Percentiles rank a stretch among this genome's conserved stretches.
Conservation (phyloP, 2,888 invertebrate species). For the Rhyacophila evoluta region DNA sequence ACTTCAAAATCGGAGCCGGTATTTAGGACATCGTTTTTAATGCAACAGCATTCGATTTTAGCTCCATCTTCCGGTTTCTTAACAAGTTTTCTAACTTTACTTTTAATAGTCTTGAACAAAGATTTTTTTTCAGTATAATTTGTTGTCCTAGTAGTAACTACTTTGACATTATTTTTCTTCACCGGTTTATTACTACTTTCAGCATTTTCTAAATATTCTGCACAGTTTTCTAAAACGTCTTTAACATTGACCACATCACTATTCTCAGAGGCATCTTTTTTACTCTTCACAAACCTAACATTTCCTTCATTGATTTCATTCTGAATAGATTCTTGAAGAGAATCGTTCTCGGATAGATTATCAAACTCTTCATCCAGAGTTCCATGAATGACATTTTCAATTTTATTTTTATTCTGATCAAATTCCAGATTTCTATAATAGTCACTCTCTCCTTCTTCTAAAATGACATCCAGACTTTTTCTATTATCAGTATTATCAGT, state of each 20-base stretch:
- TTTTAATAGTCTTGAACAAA: slow-evolving; percentile 66
- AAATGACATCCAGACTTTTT: slow-evolving; percentile 65
- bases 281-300: slow-evolving; percentile 48
- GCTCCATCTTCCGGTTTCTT: slow-evolving; percentile 56
- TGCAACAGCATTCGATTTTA: slow-evolving; percentile 67
- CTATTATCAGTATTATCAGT: slow-evolving; percentile 58
- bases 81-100: slow-evolving; percentile 57
- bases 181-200: background rate
- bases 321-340: slow-evolving; percentile 39
- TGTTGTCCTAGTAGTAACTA: background rate
- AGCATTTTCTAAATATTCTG: slow-evolving; percentile 56
- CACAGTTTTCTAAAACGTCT: slow-evolving; percentile 60
- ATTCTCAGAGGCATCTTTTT: background rate
- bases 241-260: slow-evolving; percentile 29
- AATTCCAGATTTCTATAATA: slow-evolving; percentile 66
- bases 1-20: slow-evolving; percentile 64
- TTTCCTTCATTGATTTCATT: slow-evolving; percentile 49
- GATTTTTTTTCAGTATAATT: slow-evolving; percentile 63
- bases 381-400: slow-evolving; percentile 26
- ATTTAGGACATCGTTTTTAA: slow-evolving; percentile 64
- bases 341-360: slow-evolving; percentile 45
- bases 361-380: background rate
- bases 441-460: slow-evolving; percentile 68
- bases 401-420: slow-evolving; percentile 52
- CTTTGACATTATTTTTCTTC: slow-evolving; percentile 25